phyloP scores from a whole-genome alignment of 1,140 invertebrate genomes.

The Belonocnema kinseyi region DNA sequence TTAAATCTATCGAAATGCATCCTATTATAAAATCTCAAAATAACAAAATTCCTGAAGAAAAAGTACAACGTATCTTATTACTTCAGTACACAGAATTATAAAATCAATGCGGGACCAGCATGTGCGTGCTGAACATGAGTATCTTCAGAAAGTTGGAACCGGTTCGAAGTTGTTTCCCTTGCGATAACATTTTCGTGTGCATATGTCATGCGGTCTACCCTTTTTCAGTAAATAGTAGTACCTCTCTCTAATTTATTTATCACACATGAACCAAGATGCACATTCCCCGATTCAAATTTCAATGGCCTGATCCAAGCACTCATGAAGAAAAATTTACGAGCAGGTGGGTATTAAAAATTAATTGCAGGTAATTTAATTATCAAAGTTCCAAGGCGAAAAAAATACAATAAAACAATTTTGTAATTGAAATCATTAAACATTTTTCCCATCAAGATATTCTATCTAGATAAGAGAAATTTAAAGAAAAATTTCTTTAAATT shows the following conservation, averaged over 20 bases:
- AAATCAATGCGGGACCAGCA: slow-evolving; percentile 30
- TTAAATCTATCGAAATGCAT: no score
- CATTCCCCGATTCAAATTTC: slow-evolving; percentile 23
- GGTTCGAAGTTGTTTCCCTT: slow-evolving; percentile 19
- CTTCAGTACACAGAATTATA: slow-evolving; percentile 12
- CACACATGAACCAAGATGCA: slow-evolving; percentile 22
- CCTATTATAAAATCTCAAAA: no score
- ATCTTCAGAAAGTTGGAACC: slow-evolving; percentile 15
- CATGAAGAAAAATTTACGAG: neutral
- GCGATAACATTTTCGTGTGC: slow-evolving; percentile 30
- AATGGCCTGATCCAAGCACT: neutral
- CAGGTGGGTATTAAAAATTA: neutral
- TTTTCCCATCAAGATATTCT: no score
- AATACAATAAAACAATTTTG: neutral
- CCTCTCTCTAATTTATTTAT: neutral
- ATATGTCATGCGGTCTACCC: slow-evolving; percentile 14
- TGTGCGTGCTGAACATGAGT: slow-evolving; percentile 11
- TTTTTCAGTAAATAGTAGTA: neutral
- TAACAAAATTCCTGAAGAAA: no score
- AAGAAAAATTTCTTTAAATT: no score
- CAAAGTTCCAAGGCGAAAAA: neutral
- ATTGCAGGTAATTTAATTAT: no score
- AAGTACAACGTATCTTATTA: neutral
- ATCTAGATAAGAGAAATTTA: no score
- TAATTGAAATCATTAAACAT: no score